Evolutionary conservation across 2,113 vertebrate genomes (phyloP), one percentile per base, ranked within the genome.

Genomic region (Brachyistius frenatus): DNA sequence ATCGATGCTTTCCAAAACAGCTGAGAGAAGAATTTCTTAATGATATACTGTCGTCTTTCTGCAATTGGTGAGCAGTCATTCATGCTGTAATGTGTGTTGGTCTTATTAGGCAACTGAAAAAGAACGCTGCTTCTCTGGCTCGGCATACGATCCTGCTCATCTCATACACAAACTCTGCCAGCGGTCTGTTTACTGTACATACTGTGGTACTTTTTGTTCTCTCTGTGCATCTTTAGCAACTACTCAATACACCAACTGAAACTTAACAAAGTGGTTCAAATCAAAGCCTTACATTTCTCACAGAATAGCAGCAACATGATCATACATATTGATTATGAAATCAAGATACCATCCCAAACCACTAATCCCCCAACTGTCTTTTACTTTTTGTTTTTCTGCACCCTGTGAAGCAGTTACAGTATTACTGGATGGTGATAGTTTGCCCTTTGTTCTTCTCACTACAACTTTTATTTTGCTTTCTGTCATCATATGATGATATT

Each of bases 101-200:
- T 55, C 10, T 30, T 16, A 11, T 44, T 36, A 7, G 7, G 58
- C 15, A 47, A 41, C 63, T 63, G 32, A 54, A 46, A 75, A 66
- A 44, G 55, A 39, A 11, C 47, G 13, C 35, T 55, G 9, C 32
- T 61, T 47, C 36, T 69, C 37, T 47, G 54, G n/a, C 80, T 80
- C 80, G 73, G 73, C 70, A 66, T 56, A 47, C 78, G 73, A 78
- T 66, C 33, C 37, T 52, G 57, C 70, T 79, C 9, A 8, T 79
- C 46, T 72, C 67, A 16, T 16, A 23, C 15, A 47, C 46, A 54
- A 49, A 64, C 64, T 52, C 60, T 71, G 66, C 60, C 67, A 66
- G 35, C 71, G 53, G 64, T 46, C 55, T 39, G 39, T 55, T 16
- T 55, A 30, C 56, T 66, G 32, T 44, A 35, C 23, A 46, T 23